Conservation (phyloP, 2,888 invertebrate genomes). For the Ametastegia equiseti region DNA sequence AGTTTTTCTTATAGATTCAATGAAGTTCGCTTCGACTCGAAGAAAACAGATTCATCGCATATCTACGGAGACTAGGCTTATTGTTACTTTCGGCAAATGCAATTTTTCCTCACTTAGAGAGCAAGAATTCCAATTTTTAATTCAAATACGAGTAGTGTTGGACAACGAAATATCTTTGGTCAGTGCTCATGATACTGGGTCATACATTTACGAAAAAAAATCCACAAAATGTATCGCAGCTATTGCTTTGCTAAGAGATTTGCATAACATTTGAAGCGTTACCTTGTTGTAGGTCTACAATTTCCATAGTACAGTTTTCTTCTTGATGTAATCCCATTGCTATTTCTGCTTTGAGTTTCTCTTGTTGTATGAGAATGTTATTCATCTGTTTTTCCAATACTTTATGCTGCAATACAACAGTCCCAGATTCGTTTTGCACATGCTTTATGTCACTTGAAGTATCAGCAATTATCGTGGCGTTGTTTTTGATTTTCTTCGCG, state of each 20-base stretch:
- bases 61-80: neutral
- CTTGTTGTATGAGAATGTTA: constrained; percentile 54
- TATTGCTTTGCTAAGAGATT: neutral
- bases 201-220: neutral
- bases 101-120: too few relatives aligned
- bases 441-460: constrained; percentile 50
- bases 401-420: constrained; percentile 60
- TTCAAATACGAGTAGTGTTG: too few relatives aligned
- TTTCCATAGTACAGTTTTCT: constrained; percentile 61
- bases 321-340: constrained; percentile 55
- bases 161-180: too few relatives aligned
- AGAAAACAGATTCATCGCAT: neutral
- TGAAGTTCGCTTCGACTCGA: neutral
- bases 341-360: constrained; percentile 57
- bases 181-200: too few relatives aligned
- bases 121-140: too few relatives aligned
- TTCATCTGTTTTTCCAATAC: constrained; percentile 62
- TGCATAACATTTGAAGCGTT: neutral
- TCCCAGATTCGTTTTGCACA: constrained; percentile 54
- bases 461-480: constrained; percentile 51
- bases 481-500: constrained; percentile 49
- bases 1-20: neutral
- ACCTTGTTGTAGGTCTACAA: constrained; percentile 67
- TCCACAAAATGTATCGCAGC: neutral
- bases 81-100: too few relatives aligned